Evolutionary conservation across 2,113 vertebrate genomes (phyloP), one percentile per base, ranked within the genome.

Genomic region (Maylandia zebra): DNA sequence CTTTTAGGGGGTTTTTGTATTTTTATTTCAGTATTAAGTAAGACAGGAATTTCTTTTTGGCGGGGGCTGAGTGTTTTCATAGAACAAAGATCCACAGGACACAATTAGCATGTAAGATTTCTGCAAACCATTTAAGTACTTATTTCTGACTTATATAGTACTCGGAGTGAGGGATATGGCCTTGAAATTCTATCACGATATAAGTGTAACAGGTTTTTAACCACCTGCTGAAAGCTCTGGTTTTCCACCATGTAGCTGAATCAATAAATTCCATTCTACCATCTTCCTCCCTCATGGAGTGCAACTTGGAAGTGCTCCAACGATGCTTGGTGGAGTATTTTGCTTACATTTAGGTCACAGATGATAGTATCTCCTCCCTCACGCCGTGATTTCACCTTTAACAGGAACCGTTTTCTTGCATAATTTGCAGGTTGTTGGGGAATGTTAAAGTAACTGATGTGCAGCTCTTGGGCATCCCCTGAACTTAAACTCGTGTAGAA

Each of bases 1-100:
- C 43, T 78, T 78, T 19, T 48, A 17, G 41, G 38, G 0, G 0
- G 1, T 17, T 10, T 43, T 76, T 76, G 41, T 43, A 76, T 50
- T 76, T 5, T 76, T 76, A 76, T 76, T 30, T 76, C 24, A 19
- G 24, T 3, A 74, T 45, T 74, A 45, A 45, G 14, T 48, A 76
- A 76, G 41, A 11, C n/a, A 8, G 17, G 16, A 78, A 78, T 32
- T 19, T 69, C 19, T 38, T 66, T 38, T 66, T 36, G 10, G 61
- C 0, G 3, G 32, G 19, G 38, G 38, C 8, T 4, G 38, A 27
- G 64, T 69, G 36, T 14, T 14, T 13, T 69, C 22, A 45, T 2
- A 17, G 22, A 45, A 45, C 4, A 45, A 74, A 45, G 38, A 45
- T 27, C n/a, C 13, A 27, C 11, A 27, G 13, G 38, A 27, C 69